phyloP scores from a whole-genome alignment of 2,113 vertebrate species.

The Coptodon bakossiorum region DNA sequence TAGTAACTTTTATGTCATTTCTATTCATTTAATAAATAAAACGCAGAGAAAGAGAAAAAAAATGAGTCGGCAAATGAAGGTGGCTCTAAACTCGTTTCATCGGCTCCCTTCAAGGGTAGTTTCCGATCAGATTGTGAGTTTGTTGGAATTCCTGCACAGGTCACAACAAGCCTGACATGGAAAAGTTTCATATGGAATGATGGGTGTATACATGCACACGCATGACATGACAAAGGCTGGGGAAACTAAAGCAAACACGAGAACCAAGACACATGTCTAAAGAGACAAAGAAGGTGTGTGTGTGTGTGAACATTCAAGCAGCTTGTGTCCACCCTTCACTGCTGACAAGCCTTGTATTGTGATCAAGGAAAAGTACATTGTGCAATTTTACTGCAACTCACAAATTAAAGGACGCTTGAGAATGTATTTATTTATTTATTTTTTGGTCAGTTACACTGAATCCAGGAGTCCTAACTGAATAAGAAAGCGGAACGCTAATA shows the following conservation, averaged over 20 bases:
- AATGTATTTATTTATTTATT: no score
- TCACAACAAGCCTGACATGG: not conserved
- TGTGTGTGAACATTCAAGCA: not conserved
- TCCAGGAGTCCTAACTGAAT: not conserved
- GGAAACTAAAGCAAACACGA: not conserved
- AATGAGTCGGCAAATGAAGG: not conserved
- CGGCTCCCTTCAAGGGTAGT: not conserved
- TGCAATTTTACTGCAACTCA: not conserved
- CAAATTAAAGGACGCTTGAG: not conserved
- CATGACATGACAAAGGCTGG: not conserved
- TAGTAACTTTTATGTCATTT: not conserved
- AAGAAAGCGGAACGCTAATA: not conserved
- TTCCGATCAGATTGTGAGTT: rapidly evolving
- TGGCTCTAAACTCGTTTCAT: not conserved
- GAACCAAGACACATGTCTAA: not conserved
- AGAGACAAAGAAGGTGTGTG: not conserved
- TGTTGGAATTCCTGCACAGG: not conserved
- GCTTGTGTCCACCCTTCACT: not conserved
- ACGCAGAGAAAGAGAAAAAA: not conserved
- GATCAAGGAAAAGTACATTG: not conserved
- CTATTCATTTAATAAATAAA: not conserved
- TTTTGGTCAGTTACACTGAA: not conserved
- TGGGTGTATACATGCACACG: not conserved
- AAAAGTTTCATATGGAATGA: not conserved
- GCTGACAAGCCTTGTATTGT: not conserved